phyloP scores from a whole-genome alignment of 2,797 vertebrate genomes.

The Orientallactaga sibirica region DNA sequence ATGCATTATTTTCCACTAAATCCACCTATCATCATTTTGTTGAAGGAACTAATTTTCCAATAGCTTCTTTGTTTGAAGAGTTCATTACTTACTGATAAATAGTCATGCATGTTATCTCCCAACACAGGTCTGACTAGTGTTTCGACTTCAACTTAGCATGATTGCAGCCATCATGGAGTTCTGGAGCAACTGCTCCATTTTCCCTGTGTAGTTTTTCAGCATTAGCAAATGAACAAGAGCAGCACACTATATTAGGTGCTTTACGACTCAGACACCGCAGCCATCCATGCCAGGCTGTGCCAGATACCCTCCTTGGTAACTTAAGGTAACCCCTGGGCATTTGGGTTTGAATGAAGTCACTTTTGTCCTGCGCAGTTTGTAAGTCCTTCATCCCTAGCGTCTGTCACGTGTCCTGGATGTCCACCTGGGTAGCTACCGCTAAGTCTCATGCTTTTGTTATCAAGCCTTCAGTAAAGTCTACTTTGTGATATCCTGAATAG shows the following conservation, averaged over 20 bases:
- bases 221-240: neutral
- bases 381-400: neutral
- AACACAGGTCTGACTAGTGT: neutral
- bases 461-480: neutral
- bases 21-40: neutral
- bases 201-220: neutral
- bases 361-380: neutral
- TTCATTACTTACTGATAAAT: neutral
- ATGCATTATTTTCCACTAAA: neutral
- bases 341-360: neutral
- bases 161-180: neutral
- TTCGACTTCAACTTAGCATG: neutral
- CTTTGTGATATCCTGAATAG: neutral
- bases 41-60: neutral
- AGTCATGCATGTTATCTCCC: neutral
- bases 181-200: neutral
- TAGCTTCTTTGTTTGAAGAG: neutral
- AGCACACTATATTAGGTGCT: neutral
- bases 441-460: neutral
- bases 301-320: neutral
- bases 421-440: neutral
- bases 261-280: neutral
- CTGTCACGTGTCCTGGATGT: neutral
- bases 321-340: neutral
- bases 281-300: too few relatives aligned